A percentile compares a stretch with the other conserved stretches of the same genome.
Evolutionary conservation across 2,113 vertebrate genomes (phyloP).

Genomic region (Cheirogaleus medius): DNA sequence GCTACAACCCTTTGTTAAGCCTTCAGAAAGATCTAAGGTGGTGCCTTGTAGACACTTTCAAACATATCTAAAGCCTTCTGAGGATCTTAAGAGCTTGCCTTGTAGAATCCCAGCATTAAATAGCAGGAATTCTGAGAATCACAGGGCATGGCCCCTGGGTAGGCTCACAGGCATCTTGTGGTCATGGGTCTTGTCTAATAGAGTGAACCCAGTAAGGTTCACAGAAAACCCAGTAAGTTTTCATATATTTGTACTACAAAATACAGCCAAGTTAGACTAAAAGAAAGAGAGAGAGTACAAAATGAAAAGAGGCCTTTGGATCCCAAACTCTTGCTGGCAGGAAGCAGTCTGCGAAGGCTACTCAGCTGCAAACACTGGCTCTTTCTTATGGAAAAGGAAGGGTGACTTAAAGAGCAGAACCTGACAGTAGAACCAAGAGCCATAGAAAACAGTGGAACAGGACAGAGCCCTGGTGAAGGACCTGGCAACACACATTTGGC

Average conservation of each 20-base stretch:
- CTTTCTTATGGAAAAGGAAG: background rate
- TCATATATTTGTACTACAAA: background rate
- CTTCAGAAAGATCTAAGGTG: background rate
- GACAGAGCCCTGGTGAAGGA: background rate
- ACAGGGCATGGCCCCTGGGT: background rate
- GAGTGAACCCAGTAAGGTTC: background rate
- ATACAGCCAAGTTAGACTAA: background rate
- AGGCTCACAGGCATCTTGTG: background rate
- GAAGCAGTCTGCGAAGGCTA: background rate
- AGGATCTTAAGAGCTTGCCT: background rate
- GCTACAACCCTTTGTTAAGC: background rate
- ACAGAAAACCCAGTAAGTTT: conserved; percentile 7
- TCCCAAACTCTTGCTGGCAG: background rate
- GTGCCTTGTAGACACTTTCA: background rate
- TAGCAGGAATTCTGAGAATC: background rate
- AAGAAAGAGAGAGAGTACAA: background rate
- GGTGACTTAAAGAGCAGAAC: background rate
- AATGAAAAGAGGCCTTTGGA: background rate
- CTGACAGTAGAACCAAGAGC: background rate
- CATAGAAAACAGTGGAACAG: background rate
- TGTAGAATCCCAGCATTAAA: background rate
- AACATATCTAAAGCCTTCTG: background rate
- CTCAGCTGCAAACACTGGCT: background rate
- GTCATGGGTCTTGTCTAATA: background rate
- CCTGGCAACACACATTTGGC: no score